Evolutionary conservation across 1,140 invertebrate species (phyloP).

Genomic region (Melipona quadrifasciata): DNA sequence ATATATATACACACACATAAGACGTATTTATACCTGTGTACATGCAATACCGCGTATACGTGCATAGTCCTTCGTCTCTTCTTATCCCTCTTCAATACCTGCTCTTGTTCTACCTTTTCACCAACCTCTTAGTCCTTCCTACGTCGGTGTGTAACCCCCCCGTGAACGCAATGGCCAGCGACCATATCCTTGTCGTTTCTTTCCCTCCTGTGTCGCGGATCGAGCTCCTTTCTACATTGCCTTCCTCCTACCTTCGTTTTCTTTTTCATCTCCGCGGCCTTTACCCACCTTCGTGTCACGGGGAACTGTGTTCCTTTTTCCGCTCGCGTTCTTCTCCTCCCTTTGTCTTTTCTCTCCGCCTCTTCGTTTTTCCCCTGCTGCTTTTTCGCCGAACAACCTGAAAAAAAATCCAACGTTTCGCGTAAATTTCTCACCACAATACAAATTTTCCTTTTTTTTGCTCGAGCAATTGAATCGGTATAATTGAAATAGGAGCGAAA

Average conservation of each 20-base stretch:
- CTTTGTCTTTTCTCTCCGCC: neutral
- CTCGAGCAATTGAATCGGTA: neutral
- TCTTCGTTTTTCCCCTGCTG: neutral
- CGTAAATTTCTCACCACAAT: neutral
- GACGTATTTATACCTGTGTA: neutral
- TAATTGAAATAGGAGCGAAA: neutral
- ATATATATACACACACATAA: neutral
- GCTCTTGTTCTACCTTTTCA: constrained; percentile 35
- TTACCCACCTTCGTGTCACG: constrained; percentile 67
- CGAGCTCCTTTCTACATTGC: constrained; percentile 26
- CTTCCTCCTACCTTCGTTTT: constrained; percentile 10
- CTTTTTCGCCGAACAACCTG: neutral
- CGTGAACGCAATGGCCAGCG: constrained; percentile 79
- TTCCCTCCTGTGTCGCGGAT: constrained; percentile 23
- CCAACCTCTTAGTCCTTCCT: constrained; percentile 43
- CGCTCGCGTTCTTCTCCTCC: constrained; percentile 9
- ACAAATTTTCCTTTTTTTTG: neutral
- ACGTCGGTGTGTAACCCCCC: constrained; percentile 60
- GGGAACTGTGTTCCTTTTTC: constrained; percentile 12
- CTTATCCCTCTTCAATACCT: constrained; percentile 2
- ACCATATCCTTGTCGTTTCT: constrained; percentile 72
- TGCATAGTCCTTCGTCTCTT: constrained; percentile 9
- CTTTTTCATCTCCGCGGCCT: constrained; percentile 40
- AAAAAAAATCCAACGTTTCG: neutral
- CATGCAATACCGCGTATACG: no score